A percentile compares a stretch with the other conserved stretches of the same genome.
Conservation (phyloP, 2,797 vertebrate genomes). For the Microchirus variegatus region DNA sequence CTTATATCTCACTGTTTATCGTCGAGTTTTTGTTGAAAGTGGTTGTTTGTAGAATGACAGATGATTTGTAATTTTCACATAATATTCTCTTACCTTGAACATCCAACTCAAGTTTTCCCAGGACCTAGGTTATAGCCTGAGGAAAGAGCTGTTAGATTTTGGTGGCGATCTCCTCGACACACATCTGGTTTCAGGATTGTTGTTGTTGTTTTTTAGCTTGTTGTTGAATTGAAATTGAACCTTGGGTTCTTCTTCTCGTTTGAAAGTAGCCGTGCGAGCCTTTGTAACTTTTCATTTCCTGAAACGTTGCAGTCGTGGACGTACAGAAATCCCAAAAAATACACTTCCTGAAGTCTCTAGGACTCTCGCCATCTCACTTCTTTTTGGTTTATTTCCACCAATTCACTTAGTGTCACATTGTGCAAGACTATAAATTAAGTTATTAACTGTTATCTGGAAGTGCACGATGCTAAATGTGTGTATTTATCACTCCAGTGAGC, state of each 20-base stretch:
- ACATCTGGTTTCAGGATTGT: too few relatives aligned
- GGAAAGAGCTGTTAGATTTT: too few relatives aligned
- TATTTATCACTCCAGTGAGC: conserved; percentile 21
- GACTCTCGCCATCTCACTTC: not conserved
- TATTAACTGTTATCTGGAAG: conserved; percentile 5
- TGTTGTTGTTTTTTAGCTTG: too few relatives aligned
- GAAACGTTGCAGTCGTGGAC: not conserved
- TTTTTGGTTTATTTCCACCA: conserved; percentile 15
- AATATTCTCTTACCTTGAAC: too few relatives aligned
- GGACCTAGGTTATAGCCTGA: too few relatives aligned
- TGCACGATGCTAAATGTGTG: conserved; percentile 24
- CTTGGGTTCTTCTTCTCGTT: too few relatives aligned
- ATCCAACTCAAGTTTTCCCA: too few relatives aligned
- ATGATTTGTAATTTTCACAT: conserved; percentile 3
- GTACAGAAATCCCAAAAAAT: too few relatives aligned
- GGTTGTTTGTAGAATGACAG: conserved; percentile 1
- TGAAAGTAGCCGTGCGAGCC: too few relatives aligned
- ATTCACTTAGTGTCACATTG: not conserved
- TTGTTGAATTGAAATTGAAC: too few relatives aligned
- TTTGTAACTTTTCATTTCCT: not conserved
- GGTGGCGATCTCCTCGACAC: too few relatives aligned
- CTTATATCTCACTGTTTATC: conserved; percentile 45
- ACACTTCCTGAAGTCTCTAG: not conserved
- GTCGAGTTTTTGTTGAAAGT: conserved; percentile 35
- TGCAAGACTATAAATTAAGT: conserved; percentile 10